A percentile compares a stretch with the other conserved stretches of the same genome.
Conservation (phyloP, 2,888 invertebrate species). For the Cephus rjabovi region DNA sequence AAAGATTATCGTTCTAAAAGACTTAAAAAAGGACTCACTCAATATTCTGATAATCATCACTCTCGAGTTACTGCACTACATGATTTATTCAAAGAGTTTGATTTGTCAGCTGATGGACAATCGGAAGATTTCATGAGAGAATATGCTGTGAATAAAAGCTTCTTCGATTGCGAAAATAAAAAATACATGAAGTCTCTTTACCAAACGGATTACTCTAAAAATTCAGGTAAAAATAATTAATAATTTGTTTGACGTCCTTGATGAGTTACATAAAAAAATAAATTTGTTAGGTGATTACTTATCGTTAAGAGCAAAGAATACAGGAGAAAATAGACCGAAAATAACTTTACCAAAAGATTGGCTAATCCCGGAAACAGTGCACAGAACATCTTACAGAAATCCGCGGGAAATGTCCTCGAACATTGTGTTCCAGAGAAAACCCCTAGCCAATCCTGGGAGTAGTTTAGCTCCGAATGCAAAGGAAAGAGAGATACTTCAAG, state of each 20-base stretch:
- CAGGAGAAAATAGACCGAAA: constrained; percentile 13
- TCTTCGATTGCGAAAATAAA: constrained; percentile 39
- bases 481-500: constrained; percentile 45
- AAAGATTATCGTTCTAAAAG: constrained; percentile 37
- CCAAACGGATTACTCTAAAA: constrained; percentile 37
- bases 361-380: constrained; percentile 47
- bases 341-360: constrained; percentile 41
- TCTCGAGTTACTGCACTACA: constrained; percentile 39
- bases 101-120: constrained; percentile 28
- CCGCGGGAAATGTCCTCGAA: constrained; percentile 30
- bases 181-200: constrained; percentile 38
- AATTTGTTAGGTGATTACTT: constrained; percentile 22
- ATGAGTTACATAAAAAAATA: not conserved
- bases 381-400: constrained; percentile 42
- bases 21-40: constrained; percentile 11
- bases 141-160: constrained; percentile 35
- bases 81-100: constrained; percentile 37
- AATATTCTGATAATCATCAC: constrained; percentile 19
- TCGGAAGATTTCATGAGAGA: constrained; percentile 38
- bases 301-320: constrained; percentile 23
- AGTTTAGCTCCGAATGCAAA: constrained; percentile 40
- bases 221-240: constrained; percentile 27
- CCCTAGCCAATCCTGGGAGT: constrained; percentile 26
- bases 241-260: not conserved
- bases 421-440: constrained; percentile 15